Percentiles rank a stretch among this genome's conserved stretches.
Conservation (phyloP, 1,140 invertebrate genomes). For the Lasaia peninsularis region DNA sequence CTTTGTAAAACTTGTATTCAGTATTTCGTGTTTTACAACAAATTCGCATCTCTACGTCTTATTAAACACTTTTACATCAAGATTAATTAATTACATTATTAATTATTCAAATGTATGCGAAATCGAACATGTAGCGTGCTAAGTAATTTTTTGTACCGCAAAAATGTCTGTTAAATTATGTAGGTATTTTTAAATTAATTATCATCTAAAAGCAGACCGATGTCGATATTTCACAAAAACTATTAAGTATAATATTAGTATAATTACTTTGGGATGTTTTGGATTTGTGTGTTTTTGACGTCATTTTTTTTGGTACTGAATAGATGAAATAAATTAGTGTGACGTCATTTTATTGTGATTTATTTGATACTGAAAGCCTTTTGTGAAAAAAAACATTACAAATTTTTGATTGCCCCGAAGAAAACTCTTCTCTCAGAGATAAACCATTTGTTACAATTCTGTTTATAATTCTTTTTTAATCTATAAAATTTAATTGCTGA, state of each 20-base stretch:
- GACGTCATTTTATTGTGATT: too few species aligned
- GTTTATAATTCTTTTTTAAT: too few species aligned
- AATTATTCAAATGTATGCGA: slow-evolving; percentile 7
- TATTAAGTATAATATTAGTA: neutral
- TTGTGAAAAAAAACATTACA: too few species aligned
- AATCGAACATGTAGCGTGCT: neutral
- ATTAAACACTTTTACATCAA: slow-evolving; percentile 6
- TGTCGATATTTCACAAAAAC: neutral
- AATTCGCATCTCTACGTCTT: slow-evolving; percentile 3
- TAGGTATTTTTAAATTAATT: slow-evolving; percentile 12
- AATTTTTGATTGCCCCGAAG: too few species aligned
- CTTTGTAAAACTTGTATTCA: neutral
- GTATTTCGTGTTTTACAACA: slow-evolving; percentile 5
- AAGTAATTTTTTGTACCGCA: slow-evolving; percentile 10
- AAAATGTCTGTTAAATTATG: neutral
- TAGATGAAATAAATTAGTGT: too few species aligned
- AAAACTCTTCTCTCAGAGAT: too few species aligned
- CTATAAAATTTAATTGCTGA: too few species aligned
- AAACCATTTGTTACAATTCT: too few species aligned
- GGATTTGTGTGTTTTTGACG: too few species aligned
- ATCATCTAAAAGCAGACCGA: neutral
- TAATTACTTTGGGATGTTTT: neutral
- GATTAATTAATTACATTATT: slow-evolving; percentile 6
- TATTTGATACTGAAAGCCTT: too few species aligned
- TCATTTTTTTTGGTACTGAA: too few species aligned